phyloP scores from a whole-genome alignment of 2,113 vertebrate species.

The Lophochroa leadbeateri region DNA sequence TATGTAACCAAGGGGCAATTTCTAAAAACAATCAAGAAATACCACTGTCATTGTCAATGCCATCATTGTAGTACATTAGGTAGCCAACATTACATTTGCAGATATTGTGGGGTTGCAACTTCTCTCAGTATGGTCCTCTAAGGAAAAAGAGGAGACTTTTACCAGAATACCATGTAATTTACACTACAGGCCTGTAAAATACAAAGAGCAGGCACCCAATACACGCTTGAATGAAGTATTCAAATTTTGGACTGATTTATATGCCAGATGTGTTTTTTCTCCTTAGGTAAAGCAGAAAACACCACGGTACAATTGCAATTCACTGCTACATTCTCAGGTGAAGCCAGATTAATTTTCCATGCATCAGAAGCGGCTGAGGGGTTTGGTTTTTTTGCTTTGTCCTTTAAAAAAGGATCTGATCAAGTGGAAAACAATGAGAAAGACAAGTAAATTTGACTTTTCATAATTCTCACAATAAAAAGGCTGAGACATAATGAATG shows the following conservation, averaged over 20 bases:
- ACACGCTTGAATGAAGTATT: neutral
- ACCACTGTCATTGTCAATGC: neutral
- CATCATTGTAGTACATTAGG: neutral
- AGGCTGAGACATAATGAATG: neutral
- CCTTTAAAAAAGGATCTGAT: neutral
- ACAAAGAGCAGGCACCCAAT: neutral
- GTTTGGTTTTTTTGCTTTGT: neutral
- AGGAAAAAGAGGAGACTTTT: neutral
- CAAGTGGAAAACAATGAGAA: neutral
- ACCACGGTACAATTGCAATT: neutral
- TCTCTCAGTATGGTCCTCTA: neutral
- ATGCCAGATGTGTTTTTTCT: neutral
- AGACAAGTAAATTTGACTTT: neutral
- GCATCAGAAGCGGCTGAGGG: neutral
- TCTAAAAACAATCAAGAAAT: conserved; percentile 80
- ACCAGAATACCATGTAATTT: neutral
- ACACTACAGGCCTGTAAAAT: neutral
- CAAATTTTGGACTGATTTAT: neutral
- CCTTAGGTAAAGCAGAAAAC: neutral
- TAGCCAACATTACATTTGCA: neutral
- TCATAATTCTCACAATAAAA: neutral
- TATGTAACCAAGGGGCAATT: conserved; percentile 92
- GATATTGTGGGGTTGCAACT: neutral
- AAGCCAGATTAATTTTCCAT: neutral
- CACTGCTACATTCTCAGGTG: neutral